Conservation (phyloP, 1,140 invertebrate species). For the Ylistrum balloti region DNA sequence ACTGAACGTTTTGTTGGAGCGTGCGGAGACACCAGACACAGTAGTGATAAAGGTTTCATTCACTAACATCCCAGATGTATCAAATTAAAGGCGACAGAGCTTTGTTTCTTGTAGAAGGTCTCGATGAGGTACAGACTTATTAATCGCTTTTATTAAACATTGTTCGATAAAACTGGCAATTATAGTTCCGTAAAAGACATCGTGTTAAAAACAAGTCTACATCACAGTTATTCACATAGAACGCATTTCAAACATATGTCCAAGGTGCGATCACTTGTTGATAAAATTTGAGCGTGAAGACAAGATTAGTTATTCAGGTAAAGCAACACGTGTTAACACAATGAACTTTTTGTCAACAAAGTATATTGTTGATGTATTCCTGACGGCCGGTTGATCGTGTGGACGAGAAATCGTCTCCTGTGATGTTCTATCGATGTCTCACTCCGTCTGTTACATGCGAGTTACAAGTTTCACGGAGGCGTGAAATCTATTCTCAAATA, state of each 20-base stretch:
- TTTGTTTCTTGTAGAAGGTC: too few species aligned
- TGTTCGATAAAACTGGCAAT: too few species aligned
- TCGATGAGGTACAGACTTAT: too few species aligned
- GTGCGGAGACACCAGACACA: too few species aligned
- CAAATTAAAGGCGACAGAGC: too few species aligned
- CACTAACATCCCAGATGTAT: too few species aligned
- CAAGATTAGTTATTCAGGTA: not conserved
- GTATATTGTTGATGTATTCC: not conserved
- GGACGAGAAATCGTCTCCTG: not conserved
- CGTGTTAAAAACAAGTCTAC: too few species aligned
- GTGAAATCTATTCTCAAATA: not conserved
- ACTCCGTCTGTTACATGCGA: not conserved
- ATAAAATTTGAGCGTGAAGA: not conserved
- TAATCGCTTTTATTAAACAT: too few species aligned
- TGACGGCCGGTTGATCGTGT: not conserved
- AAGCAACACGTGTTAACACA: not conserved
- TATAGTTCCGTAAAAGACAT: too few species aligned
- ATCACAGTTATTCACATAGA: too few species aligned
- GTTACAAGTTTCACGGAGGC: not conserved
- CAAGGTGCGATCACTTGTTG: not conserved
- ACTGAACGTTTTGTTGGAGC: too few species aligned
- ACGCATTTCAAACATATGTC: not conserved
- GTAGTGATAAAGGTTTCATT: too few species aligned
- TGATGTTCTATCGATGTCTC: not conserved
- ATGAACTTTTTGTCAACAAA: not conserved